A percentile compares a stretch with the other conserved stretches of the same genome.
Conservation (phyloP, 2,888 invertebrate species). For the Lepidocyrtinus sp. region DNA sequence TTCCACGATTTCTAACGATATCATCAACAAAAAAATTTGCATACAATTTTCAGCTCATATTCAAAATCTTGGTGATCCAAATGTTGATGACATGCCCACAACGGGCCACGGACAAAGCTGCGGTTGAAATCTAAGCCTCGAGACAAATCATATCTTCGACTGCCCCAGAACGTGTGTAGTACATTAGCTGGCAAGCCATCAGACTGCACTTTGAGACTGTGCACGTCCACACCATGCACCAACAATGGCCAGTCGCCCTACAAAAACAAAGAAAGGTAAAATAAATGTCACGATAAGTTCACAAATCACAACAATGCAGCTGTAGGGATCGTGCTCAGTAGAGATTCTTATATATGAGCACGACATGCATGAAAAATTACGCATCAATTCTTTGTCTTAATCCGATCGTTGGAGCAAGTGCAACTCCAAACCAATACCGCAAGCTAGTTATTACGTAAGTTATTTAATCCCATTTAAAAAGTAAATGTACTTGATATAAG, state of each 20-base stretch:
- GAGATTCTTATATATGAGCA: too few species aligned
- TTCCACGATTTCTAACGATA: too few species aligned
- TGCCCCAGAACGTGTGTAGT: constrained; percentile 84
- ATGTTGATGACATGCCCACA: constrained; percentile 68
- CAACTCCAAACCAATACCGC: too few species aligned
- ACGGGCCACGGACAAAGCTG: constrained; percentile 56
- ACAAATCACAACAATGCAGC: too few species aligned
- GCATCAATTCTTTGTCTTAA: neutral
- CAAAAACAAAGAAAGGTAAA: constrained; percentile 10
- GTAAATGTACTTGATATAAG: too few species aligned
- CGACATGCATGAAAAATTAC: constrained; percentile 2
- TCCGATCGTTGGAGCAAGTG: too few species aligned
- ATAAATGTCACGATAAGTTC: too few species aligned
- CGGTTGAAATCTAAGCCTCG: constrained; percentile 83
- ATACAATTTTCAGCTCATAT: constrained; percentile 68
- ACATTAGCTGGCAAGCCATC: constrained; percentile 73
- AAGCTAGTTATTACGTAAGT: too few species aligned
- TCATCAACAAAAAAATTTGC: constrained; percentile 2
- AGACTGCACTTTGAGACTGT: constrained; percentile 48
- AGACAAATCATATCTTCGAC: constrained; percentile 83
- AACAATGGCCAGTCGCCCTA: constrained; percentile 65
- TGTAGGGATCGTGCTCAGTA: too few species aligned
- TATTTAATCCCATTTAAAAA: too few species aligned
- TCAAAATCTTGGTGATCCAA: constrained; percentile 71
- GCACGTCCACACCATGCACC: constrained; percentile 47